phyloP scores from a whole-genome alignment of 2,888 invertebrate species.

The Hylaea fasciaria region DNA sequence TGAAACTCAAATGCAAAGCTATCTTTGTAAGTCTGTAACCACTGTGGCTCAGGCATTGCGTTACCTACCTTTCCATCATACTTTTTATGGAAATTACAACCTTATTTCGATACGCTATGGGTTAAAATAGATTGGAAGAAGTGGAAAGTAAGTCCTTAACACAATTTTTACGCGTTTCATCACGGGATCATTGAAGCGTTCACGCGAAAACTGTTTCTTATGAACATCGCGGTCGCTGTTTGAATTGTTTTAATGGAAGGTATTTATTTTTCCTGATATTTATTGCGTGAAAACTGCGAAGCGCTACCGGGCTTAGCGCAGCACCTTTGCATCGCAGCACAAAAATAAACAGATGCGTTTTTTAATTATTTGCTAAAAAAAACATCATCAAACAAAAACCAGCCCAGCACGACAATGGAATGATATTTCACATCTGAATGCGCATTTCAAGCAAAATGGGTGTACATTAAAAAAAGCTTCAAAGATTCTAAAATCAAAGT shows the following conservation, averaged over 20 bases:
- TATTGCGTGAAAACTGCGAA: too few relatives aligned
- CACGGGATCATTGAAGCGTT: conserved; percentile 64
- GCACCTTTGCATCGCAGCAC: too few relatives aligned
- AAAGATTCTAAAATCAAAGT: conserved; percentile 63
- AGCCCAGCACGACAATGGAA: not conserved
- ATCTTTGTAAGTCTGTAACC: conserved; percentile 31
- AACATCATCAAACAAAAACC: not conserved
- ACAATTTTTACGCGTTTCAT: conserved; percentile 67
- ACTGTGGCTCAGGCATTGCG: conserved; percentile 32
- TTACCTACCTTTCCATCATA: conserved; percentile 21
- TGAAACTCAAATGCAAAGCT: conserved; percentile 18
- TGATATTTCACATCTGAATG: conserved; percentile 1
- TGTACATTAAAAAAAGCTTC: conserved; percentile 32
- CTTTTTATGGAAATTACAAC: conserved; percentile 9
- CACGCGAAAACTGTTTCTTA: conserved; percentile 61
- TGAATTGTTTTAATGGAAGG: conserved; percentile 37
- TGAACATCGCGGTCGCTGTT: conserved; percentile 45
- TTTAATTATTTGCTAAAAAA: too few relatives aligned
- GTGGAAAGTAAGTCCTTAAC: conserved; percentile 62
- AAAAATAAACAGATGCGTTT: too few relatives aligned
- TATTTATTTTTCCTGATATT: conserved; percentile 4
- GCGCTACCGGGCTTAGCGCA: too few relatives aligned
- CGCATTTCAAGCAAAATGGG: conserved; percentile 30
- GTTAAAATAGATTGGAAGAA: conserved; percentile 16
- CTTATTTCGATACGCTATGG: conserved; percentile 1